Evolutionary conservation across 92 coral and sea anemone genomes (phyloP).

Genomic region (Pocillopora grandis): DNA sequence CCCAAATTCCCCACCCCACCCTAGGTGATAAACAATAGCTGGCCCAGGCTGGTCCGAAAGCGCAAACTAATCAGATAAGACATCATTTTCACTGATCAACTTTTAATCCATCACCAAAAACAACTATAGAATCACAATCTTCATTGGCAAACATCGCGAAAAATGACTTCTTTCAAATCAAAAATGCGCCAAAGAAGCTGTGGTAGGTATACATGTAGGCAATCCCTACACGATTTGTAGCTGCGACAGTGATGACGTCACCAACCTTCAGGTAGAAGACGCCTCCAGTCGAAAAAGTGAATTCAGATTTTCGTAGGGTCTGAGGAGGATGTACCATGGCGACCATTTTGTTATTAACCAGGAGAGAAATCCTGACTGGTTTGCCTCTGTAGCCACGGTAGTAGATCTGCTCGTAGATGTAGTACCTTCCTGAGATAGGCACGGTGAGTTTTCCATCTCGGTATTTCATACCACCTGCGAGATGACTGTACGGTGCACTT

Average conservation of each 20-base stretch:
- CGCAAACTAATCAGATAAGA: no score
- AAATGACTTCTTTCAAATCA: neutral
- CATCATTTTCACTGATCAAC: no score
- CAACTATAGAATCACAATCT: no score
- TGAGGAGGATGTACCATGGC: conserved; percentile 6
- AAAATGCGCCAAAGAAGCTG: conserved; percentile 40
- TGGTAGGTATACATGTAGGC: neutral
- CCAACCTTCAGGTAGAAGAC: conserved; percentile 28
- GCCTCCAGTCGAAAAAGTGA: conserved; percentile 16
- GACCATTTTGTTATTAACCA: conserved; percentile 19
- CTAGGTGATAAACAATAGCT: no score
- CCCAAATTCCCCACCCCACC: no score
- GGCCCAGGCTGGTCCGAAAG: no score
- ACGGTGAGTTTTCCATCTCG: conserved; percentile 23
- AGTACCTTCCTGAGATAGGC: conserved; percentile 21
- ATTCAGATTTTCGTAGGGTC: neutral
- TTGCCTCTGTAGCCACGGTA: conserved; percentile 20
- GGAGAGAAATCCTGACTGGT: conserved; percentile 18
- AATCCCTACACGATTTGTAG: neutral
- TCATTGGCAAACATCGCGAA: no score
- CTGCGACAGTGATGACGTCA: conserved; percentile 21
- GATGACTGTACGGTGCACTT: conserved; percentile 29
- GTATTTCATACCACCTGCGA: conserved; percentile 35
- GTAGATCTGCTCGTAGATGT: conserved; percentile 33
- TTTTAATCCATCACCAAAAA: no score